phyloP scores from a whole-genome alignment of 2,113 vertebrate genomes.

The Eolophus roseicapilla region DNA sequence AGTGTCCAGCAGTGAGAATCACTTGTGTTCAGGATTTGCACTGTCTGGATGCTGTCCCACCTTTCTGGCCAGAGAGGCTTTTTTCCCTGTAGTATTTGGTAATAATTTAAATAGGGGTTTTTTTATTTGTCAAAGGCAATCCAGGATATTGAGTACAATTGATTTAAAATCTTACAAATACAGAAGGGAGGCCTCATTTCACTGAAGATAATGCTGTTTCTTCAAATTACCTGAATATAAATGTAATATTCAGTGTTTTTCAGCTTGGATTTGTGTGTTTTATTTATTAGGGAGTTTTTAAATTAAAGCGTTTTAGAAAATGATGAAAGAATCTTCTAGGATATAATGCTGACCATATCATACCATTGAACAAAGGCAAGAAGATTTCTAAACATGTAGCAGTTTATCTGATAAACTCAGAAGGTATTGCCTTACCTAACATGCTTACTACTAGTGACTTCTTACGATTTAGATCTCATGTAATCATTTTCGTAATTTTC shows the following conservation, averaged over 20 bases:
- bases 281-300: neutral
- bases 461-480: constrained; percentile 23
- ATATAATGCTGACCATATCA: neutral
- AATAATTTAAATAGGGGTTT: neutral
- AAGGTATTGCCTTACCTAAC: constrained; percentile 1
- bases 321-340: neutral
- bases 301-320: neutral
- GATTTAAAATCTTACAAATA: neutral
- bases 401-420: neutral
- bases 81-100: neutral
- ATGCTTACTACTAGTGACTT: constrained; percentile 12
- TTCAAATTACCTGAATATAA: neutral
- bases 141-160: neutral
- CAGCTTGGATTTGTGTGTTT: neutral
- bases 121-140: neutral
- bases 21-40: neutral
- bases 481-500: constrained; percentile 36
- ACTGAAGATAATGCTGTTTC: constrained; percentile 15
- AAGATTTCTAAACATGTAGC: neutral
- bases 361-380: neutral
- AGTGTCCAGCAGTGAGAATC: neutral
- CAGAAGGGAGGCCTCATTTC: neutral
- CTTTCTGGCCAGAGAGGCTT: neutral
- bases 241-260: neutral
- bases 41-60: neutral